These are phyloP conservation scores for Plusia festucae DNA, from an alignment of 2,888 invertebrate species.

Conservation along the genomic window DNA sequence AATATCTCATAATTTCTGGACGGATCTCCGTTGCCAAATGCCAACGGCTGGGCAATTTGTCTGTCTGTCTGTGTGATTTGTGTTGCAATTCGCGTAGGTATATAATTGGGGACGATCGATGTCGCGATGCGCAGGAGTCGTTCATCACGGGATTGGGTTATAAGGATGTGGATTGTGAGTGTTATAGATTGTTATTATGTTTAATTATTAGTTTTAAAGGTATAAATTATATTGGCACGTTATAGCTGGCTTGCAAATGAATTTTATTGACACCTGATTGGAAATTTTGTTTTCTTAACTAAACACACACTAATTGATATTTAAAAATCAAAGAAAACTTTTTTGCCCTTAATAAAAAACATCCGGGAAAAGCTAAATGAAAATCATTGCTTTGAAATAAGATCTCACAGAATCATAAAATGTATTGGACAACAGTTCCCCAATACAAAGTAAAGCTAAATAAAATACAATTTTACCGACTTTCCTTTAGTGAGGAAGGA, in stretches of 20 bases:
- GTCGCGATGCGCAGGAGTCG: conserved; percentile 53
- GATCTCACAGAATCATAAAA: conserved; percentile 13
- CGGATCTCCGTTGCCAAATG: conserved; percentile 65
- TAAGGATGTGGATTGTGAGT: conserved; percentile 11
- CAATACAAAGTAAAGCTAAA: conserved; percentile 14
- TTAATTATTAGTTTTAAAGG: neutral
- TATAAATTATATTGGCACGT: neutral
- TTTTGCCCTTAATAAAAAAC: neutral
- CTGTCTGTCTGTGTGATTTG: conserved; percentile 70
- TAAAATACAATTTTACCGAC: conserved; percentile 50
- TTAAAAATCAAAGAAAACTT: no score
- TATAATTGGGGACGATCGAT: conserved; percentile 68
- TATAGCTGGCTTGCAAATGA: neutral
- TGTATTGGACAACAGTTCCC: conserved; percentile 19
- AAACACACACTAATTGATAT: neutral
- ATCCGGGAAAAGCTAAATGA: neutral
- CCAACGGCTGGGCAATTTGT: conserved; percentile 68
- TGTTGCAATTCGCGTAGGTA: conserved; percentile 67
- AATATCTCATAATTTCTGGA: conserved; percentile 63
- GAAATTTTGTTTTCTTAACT: neutral
- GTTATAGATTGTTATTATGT: neutral
- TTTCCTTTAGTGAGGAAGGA: conserved; percentile 37
- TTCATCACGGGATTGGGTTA: conserved; percentile 31
- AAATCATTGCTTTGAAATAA: neutral
- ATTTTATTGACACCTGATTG: neutral